These are phyloP conservation scores for Heliconius eleuchia DNA, from an alignment of 1,140 invertebrate species.

Conservation along the genomic window DNA sequence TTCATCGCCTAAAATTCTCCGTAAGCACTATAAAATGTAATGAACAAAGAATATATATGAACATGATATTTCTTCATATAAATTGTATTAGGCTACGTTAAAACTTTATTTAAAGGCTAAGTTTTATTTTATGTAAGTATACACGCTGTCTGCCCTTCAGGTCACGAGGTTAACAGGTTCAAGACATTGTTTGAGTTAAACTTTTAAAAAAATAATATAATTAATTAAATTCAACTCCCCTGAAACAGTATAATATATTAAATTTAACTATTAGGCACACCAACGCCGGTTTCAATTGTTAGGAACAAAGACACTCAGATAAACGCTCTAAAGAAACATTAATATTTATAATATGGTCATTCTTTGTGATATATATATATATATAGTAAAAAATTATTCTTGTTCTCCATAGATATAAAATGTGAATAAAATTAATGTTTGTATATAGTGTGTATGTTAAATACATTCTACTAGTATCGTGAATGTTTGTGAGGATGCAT, in stretches of 20 bases:
- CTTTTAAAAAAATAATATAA: background rate
- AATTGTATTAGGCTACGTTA: background rate
- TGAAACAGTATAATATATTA: background rate
- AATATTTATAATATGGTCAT: background rate
- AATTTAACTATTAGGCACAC: background rate
- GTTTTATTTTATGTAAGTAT: slow-evolving; percentile 17
- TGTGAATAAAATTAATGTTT: too few species aligned
- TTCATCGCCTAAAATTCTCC: background rate
- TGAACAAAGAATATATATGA: background rate
- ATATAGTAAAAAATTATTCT: too few species aligned
- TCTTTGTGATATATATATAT: too few species aligned
- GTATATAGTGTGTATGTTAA: too few species aligned
- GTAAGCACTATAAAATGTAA: background rate
- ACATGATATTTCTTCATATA: slow-evolving; percentile 4
- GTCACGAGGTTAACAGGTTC: slow-evolving; percentile 14
- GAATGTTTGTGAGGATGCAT: too few species aligned
- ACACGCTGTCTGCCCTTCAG: slow-evolving; percentile 24
- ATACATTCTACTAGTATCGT: too few species aligned
- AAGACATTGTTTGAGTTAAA: background rate
- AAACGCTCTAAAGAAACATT: background rate
- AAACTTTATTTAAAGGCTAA: background rate
- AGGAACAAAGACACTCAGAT: background rate
- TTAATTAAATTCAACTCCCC: background rate
- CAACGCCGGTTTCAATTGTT: background rate
- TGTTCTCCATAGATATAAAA: too few species aligned